Conservation (phyloP, 2,113 vertebrate genomes). For the Ranitomeya imitator region DNA sequence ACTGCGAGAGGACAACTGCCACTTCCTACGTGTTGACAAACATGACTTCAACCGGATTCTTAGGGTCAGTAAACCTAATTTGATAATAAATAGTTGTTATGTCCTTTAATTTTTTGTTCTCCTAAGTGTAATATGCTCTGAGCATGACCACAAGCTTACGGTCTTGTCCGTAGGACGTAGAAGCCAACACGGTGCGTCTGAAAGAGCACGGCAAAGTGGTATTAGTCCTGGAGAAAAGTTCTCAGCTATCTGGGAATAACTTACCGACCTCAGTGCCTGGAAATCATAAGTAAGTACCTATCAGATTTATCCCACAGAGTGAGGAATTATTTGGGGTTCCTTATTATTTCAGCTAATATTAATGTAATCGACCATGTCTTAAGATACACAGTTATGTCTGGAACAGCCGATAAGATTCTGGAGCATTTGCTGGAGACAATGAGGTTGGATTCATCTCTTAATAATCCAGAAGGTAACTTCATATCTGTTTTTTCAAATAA, state of each 20-base stretch:
- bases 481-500: neutral
- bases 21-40: conserved; percentile 93
- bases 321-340: neutral
- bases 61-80: conserved; percentile 73
- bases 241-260: conserved; percentile 63
- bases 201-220: conserved; percentile 93
- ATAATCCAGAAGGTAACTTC: conserved; percentile 77
- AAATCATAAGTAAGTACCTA: conserved; percentile 39
- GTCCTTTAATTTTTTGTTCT: neutral
- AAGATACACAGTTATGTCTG: conserved; percentile 93
- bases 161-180: conserved; percentile 81
- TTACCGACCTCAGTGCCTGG: conserved; percentile 57
- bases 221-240: conserved; percentile 86
- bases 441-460: conserved; percentile 80
- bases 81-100: neutral
- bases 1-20: conserved; percentile 89
- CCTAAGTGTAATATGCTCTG: neutral
- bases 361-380: conserved; percentile 12
- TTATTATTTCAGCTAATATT: neutral
- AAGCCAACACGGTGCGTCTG: conserved; percentile 91
- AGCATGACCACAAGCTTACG: neutral
- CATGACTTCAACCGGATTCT: conserved; percentile 95
- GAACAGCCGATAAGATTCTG: conserved; percentile 92
- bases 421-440: conserved; percentile 91
- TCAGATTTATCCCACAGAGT: neutral